phyloP scores from a whole-genome alignment of 2,113 vertebrate species.

The Entomyzon cyanotis region DNA sequence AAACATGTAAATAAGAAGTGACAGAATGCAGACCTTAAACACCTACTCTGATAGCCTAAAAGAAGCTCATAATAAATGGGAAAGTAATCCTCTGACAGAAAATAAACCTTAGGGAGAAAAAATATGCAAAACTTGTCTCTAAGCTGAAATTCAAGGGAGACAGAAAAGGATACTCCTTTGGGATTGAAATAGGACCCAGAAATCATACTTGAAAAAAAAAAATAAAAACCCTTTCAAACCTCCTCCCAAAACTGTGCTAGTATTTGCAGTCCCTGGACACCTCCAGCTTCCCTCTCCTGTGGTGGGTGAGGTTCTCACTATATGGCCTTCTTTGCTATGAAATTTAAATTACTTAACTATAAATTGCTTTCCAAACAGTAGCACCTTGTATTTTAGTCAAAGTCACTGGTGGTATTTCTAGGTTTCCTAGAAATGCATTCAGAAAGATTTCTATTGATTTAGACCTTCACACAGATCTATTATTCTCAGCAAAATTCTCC shows the following conservation, averaged over 20 bases:
- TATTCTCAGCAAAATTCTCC: slow-evolving; percentile 24
- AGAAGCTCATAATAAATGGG: not conserved
- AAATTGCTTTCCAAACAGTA: slow-evolving; percentile 40
- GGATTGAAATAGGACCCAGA: not conserved
- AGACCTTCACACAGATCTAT: not conserved
- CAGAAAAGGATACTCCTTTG: not conserved
- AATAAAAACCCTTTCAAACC: not conserved
- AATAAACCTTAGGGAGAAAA: not conserved
- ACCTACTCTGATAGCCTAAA: not conserved
- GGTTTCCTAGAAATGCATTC: slow-evolving; percentile 43
- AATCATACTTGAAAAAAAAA: not conserved
- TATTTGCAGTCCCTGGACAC: not conserved
- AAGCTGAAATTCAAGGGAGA: not conserved
- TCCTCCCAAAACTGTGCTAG: not conserved
- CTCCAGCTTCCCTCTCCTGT: not conserved
- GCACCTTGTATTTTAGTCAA: slow-evolving; percentile 26
- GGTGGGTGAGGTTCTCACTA: not conserved
- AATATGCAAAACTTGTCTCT: not conserved
- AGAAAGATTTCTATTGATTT: slow-evolving; percentile 45
- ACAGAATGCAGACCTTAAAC: slow-evolving; percentile 11
- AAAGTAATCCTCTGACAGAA: not conserved
- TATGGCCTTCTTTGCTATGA: not conserved
- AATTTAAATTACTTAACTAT: slow-evolving; percentile 54
- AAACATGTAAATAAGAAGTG: slow-evolving; percentile 10
- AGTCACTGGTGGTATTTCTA: slow-evolving; percentile 12